A percentile compares a stretch with the other conserved stretches of the same genome.
These are phyloP conservation scores for Turdus rufiventris DNA, from an alignment of 2,113 vertebrate genomes.

Conservation along the genomic window DNA sequence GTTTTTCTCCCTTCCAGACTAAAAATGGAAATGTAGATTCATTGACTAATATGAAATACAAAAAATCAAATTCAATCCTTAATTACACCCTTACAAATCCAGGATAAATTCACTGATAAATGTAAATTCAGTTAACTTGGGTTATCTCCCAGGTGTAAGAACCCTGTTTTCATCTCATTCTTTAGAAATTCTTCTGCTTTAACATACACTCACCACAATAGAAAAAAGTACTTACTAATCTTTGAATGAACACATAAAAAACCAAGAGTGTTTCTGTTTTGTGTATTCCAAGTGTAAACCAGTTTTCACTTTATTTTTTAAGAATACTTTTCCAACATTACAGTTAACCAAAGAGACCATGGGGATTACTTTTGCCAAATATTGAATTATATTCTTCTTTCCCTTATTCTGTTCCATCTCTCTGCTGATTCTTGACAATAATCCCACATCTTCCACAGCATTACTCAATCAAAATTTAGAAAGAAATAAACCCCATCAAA, in stretches of 20 bases:
- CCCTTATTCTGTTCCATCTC: neutral
- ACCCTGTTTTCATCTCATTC: neutral
- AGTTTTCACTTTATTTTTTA: conserved; percentile 4
- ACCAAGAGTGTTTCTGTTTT: neutral
- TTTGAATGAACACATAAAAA: neutral
- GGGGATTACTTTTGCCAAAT: neutral
- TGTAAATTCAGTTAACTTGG: neutral
- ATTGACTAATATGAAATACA: conserved; percentile 3
- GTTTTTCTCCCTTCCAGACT: neutral
- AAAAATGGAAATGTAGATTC: conserved; percentile 19
- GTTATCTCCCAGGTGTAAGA: neutral
- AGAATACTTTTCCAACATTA: neutral
- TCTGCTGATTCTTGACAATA: neutral
- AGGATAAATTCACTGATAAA: neutral
- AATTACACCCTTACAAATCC: neutral
- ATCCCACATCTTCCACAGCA: neutral
- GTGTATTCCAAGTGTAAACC: neutral
- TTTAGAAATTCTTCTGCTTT: neutral
- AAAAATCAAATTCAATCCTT: neutral
- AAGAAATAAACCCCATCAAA: accelerated
- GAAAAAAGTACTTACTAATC: neutral
- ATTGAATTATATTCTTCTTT: neutral
- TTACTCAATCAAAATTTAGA: neutral
- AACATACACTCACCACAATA: neutral
- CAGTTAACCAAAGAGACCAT: neutral